These are phyloP conservation scores for Clistopyga incitator DNA, from an alignment of 2,888 invertebrate genomes.

Conservation along the genomic window DNA sequence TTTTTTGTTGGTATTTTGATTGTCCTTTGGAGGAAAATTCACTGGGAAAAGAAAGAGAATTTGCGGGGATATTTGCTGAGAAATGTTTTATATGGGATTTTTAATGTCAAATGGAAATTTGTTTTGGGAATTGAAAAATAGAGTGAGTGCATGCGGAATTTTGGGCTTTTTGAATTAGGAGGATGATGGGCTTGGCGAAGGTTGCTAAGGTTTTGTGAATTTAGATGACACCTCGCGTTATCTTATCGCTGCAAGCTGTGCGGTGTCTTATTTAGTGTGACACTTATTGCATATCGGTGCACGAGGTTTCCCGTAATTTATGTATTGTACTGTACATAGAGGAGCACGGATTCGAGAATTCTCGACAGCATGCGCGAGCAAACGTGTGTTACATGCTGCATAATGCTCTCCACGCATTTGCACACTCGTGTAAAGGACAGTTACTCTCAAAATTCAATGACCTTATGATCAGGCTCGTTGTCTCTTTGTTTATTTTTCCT, in stretches of 20 bases:
- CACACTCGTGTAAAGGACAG: constrained; percentile 30
- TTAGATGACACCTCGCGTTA: not conserved
- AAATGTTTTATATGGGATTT: no score
- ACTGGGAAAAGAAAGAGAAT: no score
- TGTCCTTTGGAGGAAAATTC: no score
- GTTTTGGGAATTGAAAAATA: not conserved
- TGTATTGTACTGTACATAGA: not conserved
- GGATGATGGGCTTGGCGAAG: no score
- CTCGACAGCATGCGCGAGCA: constrained; percentile 12
- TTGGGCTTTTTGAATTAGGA: no score
- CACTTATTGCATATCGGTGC: not conserved
- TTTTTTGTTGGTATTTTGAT: no score
- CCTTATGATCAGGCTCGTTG: not conserved
- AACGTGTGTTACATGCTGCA: not conserved
- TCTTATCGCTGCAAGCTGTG: not conserved
- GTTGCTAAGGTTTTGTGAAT: not conserved
- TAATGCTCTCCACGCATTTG: constrained; percentile 1
- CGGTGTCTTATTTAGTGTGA: not conserved
- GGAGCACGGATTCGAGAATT: constrained; percentile 26
- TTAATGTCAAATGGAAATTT: not conserved
- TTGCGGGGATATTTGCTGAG: no score
- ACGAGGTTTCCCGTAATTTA: not conserved
- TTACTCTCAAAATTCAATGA: constrained; percentile 28
- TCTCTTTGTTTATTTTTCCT: not conserved
- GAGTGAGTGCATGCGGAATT: no score